Evolutionary conservation across 2,797 vertebrate genomes (phyloP).

Genomic region (Champsocephalus gunnari): DNA sequence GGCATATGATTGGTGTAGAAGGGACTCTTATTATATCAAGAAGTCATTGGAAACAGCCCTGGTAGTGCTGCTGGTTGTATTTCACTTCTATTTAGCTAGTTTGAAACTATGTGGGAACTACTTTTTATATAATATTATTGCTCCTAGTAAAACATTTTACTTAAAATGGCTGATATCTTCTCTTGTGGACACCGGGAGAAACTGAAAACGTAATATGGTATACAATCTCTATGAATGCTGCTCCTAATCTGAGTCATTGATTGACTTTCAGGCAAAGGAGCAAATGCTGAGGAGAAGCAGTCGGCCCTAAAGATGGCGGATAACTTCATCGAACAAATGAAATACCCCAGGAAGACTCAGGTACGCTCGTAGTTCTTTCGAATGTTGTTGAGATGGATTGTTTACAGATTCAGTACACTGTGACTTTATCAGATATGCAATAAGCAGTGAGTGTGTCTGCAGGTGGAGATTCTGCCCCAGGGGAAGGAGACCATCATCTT

Average conservation of each 20-base stretch:
- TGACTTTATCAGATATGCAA: too few relatives aligned
- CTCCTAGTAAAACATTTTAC: not conserved
- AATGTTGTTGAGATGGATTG: not conserved
- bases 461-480: slow-evolving; percentile 95
- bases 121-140: too few relatives aligned
- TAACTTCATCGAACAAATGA: slow-evolving; percentile 94
- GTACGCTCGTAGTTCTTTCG: slow-evolving; percentile 67
- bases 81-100: not conserved
- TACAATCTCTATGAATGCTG: too few relatives aligned
- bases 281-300: slow-evolving; percentile 92
- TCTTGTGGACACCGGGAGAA: not conserved
- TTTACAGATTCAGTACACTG: too few relatives aligned
- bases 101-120: too few relatives aligned
- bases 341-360: slow-evolving; percentile 94
- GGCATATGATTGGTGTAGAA: too few relatives aligned
- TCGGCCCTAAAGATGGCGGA: slow-evolving; percentile 93
- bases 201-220: not conserved
- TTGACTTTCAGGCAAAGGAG: slow-evolving; percentile 86
- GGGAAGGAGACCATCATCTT: slow-evolving; percentile 92
- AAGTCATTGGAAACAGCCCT: not conserved
- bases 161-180: not conserved
- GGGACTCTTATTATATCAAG: too few relatives aligned
- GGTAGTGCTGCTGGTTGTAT: not conserved
- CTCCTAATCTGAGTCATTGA: not conserved
- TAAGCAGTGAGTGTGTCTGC: slow-evolving; percentile 7